Evolutionary conservation across 92 coral and sea anemone genomes (phyloP).

Genomic region (Siderastrea radians): DNA sequence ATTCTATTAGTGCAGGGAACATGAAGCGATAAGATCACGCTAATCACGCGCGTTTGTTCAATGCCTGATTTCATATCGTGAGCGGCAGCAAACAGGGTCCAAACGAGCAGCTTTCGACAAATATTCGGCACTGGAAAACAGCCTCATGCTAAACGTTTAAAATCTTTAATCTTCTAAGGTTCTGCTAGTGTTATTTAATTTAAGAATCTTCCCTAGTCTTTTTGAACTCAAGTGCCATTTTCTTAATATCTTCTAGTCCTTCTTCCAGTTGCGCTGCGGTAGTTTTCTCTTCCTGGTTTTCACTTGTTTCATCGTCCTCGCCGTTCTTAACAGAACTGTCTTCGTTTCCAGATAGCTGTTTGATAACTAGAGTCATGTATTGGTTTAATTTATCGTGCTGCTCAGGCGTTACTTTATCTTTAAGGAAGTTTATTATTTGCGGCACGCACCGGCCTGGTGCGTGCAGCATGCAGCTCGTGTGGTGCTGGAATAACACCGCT

Average conservation of each 20-base stretch:
- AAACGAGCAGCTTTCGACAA: too few species aligned
- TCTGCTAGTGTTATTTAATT: not conserved
- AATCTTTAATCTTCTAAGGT: too few species aligned
- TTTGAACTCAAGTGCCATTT: conserved; percentile 80
- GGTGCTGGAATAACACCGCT: conserved; percentile 90
- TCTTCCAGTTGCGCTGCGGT: conserved; percentile 82
- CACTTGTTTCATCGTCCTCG: conserved; percentile 23
- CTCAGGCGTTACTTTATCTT: conserved; percentile 77
- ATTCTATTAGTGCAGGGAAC: too few species aligned
- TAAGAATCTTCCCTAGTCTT: conserved; percentile 47
- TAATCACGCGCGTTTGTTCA: too few species aligned
- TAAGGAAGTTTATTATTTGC: conserved; percentile 85
- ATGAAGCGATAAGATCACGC: too few species aligned
- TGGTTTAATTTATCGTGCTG: conserved; percentile 77
- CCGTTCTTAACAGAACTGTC: conserved; percentile 47
- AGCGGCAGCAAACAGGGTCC: too few species aligned
- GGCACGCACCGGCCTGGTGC: conserved; percentile 99
- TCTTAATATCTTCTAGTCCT: conserved; percentile 86
- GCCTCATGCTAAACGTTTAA: too few species aligned
- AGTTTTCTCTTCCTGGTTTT: conserved; percentile 73
- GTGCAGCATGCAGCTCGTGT: conserved; percentile 91
- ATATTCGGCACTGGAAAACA: too few species aligned
- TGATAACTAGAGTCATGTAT: conserved; percentile 94
- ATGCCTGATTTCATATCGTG: too few species aligned
- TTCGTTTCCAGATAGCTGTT: conserved; percentile 82